Evolutionary conservation across 2,888 invertebrate species (phyloP).

Genomic region (Ceraclea dissimilis): DNA sequence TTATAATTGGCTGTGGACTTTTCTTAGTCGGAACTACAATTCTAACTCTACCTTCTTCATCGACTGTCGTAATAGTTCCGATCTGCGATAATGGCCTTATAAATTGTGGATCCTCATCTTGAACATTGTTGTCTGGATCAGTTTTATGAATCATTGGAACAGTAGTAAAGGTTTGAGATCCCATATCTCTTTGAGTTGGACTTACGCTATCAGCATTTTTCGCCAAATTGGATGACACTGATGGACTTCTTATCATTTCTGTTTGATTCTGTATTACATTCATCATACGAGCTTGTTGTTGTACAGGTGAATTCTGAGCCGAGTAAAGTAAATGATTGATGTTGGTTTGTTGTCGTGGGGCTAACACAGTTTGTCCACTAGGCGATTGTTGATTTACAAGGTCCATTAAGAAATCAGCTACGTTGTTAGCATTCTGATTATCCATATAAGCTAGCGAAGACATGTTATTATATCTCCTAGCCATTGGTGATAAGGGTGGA

Average conservation of each 20-base stretch:
- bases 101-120: conserved; percentile 43
- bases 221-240: background rate
- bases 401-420: conserved; percentile 16
- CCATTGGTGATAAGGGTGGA: conserved; percentile 1
- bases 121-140: background rate
- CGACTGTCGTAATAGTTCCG: conserved; percentile 53
- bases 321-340: conserved; percentile 7
- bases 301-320: conserved; percentile 9
- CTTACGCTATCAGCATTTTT: background rate
- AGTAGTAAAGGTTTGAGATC: conserved; percentile 7
- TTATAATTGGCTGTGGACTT: conserved; percentile 58
- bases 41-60: conserved; percentile 52
- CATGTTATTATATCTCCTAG: conserved; percentile 7
- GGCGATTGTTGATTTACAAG: conserved; percentile 16
- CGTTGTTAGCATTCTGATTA: conserved; percentile 30
- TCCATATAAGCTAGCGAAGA: conserved; percentile 26
- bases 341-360: conserved; percentile 3
- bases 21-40: conserved; percentile 56
- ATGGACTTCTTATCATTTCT: conserved; percentile 2
- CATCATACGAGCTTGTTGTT: background rate
- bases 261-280: background rate
- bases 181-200: conserved; percentile 2
- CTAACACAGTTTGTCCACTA: background rate
- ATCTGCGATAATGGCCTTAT: conserved; percentile 62
- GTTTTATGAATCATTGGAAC: conserved; percentile 3